phyloP scores from a whole-genome alignment of 2,797 vertebrate species.

The Rhabdophis nuchalis region DNA sequence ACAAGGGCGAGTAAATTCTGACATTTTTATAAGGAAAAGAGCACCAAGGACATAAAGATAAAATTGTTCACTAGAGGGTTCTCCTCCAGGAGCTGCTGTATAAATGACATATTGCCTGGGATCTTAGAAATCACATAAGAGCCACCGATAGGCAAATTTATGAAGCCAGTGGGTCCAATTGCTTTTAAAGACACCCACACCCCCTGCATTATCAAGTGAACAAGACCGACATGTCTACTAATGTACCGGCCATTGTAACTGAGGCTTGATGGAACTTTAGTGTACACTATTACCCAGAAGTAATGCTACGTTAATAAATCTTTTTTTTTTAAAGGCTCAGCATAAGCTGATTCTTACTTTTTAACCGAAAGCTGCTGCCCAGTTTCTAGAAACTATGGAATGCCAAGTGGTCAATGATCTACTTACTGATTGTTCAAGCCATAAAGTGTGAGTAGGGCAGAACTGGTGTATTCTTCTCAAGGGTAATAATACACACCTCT shows the following conservation, averaged over 20 bases:
- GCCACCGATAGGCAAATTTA: background rate
- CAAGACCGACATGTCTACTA: background rate
- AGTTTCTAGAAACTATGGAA: background rate
- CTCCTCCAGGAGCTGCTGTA: background rate
- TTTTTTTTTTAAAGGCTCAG: background rate
- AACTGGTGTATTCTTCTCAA: background rate
- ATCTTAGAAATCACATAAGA: background rate
- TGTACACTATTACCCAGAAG: background rate
- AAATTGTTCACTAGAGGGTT: background rate
- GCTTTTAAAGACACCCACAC: background rate
- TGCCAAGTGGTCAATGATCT: background rate
- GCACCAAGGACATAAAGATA: background rate
- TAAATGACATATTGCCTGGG: background rate
- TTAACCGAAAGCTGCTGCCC: background rate
- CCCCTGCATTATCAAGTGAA: background rate
- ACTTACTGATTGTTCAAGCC: background rate
- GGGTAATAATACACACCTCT: background rate
- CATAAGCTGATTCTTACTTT: background rate
- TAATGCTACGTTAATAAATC: background rate
- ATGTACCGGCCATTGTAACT: background rate
- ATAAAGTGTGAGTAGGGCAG: background rate
- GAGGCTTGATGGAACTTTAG: background rate
- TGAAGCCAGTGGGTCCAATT: background rate
- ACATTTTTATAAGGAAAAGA: background rate
- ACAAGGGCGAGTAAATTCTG: background rate